Evolutionary conservation across 2,888 invertebrate genomes (phyloP), one percentile per base, ranked within the genome.

Genomic region (Eutolmus rufibarbis): DNA sequence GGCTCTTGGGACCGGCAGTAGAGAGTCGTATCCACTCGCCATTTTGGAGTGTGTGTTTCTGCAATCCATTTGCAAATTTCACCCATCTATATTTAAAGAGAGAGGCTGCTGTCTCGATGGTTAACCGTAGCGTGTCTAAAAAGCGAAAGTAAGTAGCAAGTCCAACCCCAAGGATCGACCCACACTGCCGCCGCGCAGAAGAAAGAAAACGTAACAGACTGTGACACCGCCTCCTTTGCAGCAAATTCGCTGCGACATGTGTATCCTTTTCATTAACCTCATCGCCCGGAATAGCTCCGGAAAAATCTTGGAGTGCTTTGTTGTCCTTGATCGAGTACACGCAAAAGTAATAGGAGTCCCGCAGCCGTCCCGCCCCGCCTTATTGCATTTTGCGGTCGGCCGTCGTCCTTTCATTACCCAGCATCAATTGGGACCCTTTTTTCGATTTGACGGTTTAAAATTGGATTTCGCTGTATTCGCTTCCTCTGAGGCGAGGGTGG

Each of bases 251-350:
- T 43, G 37, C 74, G 87, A 76, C 88, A 88, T 87, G 88, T 87
- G 88, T 88, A 88, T 87, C 87, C 88, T 88, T 88, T 88, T 88
- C 87, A 88, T 88, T 88, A 88, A 86, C 88, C 86, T 86, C 87
- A 81, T 86, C 87, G 87, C 74, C 84, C 66, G 14, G 23, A 84
- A 66, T 66, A 79, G 28, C 19, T 12, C 37, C 66, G 14, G 31
- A 66, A 66, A 82, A 84, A 66, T 84, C 84, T 84, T 84, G 23
- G 40, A 84, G 37, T 66, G 34, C 66, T 84, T 66, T 84, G 57
- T 84, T 84, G 84, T 74, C 84, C 84, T 66, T 84, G 84, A 84
- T 84, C 84, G 84, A 37, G 66, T 66, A 23, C 74, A 84, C 66
- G 84, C 57, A 84, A 74, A 74, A 84, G 28, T 84, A 74, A 84